phyloP scores from a whole-genome alignment of 2,113 vertebrate genomes.

The Muntiacus muntjak region DNA sequence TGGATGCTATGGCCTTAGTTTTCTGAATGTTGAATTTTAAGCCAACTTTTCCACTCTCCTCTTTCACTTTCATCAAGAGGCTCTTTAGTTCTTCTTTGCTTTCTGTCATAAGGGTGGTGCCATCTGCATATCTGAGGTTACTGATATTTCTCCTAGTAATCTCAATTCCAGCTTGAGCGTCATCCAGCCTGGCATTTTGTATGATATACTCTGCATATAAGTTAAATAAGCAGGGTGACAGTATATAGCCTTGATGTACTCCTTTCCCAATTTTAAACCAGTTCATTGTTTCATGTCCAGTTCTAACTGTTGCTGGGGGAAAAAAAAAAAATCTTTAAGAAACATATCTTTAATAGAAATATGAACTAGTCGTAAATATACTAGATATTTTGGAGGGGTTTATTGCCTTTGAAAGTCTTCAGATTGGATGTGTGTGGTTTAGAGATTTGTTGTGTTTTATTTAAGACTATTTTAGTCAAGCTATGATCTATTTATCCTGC shows the following conservation, averaged over 20 bases:
- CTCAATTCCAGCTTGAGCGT: neutral
- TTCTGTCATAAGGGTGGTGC: neutral
- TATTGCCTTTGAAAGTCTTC: conserved; percentile 7
- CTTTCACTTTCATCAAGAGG: neutral
- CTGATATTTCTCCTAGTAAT: neutral
- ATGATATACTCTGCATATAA: neutral
- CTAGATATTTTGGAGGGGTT: neutral
- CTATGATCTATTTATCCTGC: conserved; percentile 48
- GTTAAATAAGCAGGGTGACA: neutral
- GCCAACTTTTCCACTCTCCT: neutral
- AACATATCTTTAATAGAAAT: neutral
- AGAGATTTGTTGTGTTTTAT: conserved; percentile 48
- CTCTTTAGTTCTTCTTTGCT: neutral
- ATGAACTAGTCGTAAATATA: neutral
- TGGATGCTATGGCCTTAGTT: neutral
- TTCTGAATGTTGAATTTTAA: neutral
- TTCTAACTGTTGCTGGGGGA: neutral
- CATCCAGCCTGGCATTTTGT: neutral
- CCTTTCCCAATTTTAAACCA: neutral
- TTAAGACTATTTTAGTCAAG: conserved; percentile 47
- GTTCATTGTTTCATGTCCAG: neutral
- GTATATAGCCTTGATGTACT: neutral
- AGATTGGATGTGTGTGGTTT: neutral
- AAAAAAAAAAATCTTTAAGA: conserved; percentile 8
- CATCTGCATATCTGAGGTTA: neutral